These are phyloP conservation scores for Magallana ariakensis DNA, from an alignment of 1,140 invertebrate species.

Conservation along the genomic window DNA sequence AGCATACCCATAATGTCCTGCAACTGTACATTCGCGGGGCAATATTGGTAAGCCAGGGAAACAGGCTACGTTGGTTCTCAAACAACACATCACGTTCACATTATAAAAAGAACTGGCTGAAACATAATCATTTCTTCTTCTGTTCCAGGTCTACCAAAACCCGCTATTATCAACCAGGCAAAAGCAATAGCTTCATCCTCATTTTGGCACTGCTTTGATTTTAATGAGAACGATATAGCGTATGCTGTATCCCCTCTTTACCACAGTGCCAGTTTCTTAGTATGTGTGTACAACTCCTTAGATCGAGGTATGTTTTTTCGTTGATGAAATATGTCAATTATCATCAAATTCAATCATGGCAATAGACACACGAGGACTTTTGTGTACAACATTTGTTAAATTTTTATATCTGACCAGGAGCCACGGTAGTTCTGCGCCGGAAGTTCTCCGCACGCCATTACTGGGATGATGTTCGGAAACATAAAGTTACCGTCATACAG, in stretches of 20 bases:
- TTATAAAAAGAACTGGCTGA: background rate
- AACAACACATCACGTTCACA: background rate
- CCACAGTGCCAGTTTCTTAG: constrained; percentile 64
- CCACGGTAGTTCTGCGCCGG: constrained; percentile 67
- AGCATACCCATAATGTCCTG: too few species aligned
- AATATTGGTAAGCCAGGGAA: too few species aligned
- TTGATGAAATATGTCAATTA: background rate
- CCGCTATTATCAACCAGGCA: constrained; percentile 65
- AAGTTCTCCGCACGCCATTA: constrained; percentile 74
- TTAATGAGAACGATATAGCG: constrained; percentile 59
- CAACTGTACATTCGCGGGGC: too few species aligned
- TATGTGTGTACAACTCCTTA: constrained; percentile 59
- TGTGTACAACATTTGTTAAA: too few species aligned
- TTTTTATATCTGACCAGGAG: constrained; percentile 54
- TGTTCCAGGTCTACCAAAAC: constrained; percentile 60
- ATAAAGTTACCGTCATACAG: constrained; percentile 80
- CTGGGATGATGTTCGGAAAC: constrained; percentile 69
- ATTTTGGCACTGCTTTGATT: constrained; percentile 44
- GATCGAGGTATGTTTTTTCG: constrained; percentile 48
- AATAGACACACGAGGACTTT: too few species aligned
- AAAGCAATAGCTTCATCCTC: constrained; percentile 35
- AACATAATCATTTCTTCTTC: background rate
- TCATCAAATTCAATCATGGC: too few species aligned
- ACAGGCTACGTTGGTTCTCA: background rate
- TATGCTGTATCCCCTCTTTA: constrained; percentile 72